Evolutionary conservation across 2,797 vertebrate genomes (phyloP).

Genomic region (Salarias fasciatus): DNA sequence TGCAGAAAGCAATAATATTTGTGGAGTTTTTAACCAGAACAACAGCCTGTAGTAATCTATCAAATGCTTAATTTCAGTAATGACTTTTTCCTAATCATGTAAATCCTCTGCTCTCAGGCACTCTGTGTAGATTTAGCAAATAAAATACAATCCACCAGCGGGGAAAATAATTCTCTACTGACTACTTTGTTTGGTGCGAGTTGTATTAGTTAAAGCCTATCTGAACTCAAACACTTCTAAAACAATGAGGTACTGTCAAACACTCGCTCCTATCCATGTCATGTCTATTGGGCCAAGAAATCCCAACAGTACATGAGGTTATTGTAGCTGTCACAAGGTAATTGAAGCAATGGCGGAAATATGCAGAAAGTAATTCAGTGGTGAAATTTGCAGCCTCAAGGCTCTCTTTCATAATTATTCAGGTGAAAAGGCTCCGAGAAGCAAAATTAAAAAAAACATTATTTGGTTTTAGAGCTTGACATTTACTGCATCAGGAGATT

Average conservation of each 20-base stretch:
- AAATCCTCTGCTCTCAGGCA: constrained; percentile 73
- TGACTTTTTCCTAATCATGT: constrained; percentile 78
- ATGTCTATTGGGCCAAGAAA: constrained; percentile 23
- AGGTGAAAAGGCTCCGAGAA: constrained; percentile 34
- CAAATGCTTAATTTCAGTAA: constrained; percentile 80
- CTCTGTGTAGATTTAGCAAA: constrained; percentile 66
- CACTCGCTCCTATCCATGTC: constrained; percentile 12
- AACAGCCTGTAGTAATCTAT: constrained; percentile 82
- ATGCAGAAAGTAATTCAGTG: constrained; percentile 20
- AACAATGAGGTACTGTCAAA: constrained; percentile 31
- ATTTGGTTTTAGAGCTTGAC: constrained; percentile 30
- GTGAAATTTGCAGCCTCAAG: constrained; percentile 28
- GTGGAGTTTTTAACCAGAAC: constrained; percentile 71
- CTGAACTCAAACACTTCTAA: constrained; percentile 11
- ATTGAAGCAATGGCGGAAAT: constrained; percentile 15
- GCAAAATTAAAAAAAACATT: constrained; percentile 37
- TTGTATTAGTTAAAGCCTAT: constrained; percentile 41
- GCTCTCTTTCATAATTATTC: constrained; percentile 32
- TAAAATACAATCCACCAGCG: constrained; percentile 65
- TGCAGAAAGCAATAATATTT: constrained; percentile 75
- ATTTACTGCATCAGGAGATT: constrained; percentile 13
- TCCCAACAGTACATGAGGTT: constrained; percentile 15
- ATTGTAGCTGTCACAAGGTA: constrained; percentile 23
- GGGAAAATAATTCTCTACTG: constrained; percentile 64
- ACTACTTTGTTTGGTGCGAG: constrained; percentile 59